These are phyloP conservation scores for Drosophila grimshawi DNA, from an alignment of 1,140 invertebrate species.

Conservation along the genomic window DNA sequence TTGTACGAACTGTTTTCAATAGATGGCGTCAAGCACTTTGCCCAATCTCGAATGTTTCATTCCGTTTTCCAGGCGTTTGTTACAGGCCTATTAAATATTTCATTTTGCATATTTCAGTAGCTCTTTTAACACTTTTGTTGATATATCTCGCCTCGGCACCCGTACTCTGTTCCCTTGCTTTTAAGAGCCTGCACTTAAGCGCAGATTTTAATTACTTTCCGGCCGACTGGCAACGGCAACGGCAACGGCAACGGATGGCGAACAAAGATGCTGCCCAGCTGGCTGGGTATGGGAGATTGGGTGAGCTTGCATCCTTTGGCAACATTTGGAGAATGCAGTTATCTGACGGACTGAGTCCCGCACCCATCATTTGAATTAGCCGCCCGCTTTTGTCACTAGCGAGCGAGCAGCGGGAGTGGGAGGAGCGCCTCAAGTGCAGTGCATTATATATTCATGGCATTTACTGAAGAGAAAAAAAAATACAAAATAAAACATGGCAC, in stretches of 20 bases:
- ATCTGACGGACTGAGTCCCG: conserved; percentile 53
- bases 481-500: conserved; percentile 7
- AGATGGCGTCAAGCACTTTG: conserved; percentile 20
- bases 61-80: not conserved
- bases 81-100: conserved; percentile 48
- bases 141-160: not conserved
- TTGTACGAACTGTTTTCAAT: not conserved
- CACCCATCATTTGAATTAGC: conserved; percentile 74
- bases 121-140: conserved; percentile 43
- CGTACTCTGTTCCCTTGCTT: conserved; percentile 16
- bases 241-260: conserved; percentile 54
- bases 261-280: conserved; percentile 46
- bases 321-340: conserved; percentile 78
- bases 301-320: conserved; percentile 53
- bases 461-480: conserved; percentile 45
- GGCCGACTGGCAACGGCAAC: conserved; percentile 67
- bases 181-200: conserved; percentile 78
- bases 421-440: conserved; percentile 72
- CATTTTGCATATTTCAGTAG: conserved; percentile 40
- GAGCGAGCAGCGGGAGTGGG: conserved; percentile 13
- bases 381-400: conserved; percentile 63
- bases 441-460: conserved; percentile 77
- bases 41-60: not conserved
- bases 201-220: conserved; percentile 82
- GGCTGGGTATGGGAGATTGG: not conserved